Conservation (phyloP, 2,797 vertebrate species). For the Helostoma temminkii region DNA sequence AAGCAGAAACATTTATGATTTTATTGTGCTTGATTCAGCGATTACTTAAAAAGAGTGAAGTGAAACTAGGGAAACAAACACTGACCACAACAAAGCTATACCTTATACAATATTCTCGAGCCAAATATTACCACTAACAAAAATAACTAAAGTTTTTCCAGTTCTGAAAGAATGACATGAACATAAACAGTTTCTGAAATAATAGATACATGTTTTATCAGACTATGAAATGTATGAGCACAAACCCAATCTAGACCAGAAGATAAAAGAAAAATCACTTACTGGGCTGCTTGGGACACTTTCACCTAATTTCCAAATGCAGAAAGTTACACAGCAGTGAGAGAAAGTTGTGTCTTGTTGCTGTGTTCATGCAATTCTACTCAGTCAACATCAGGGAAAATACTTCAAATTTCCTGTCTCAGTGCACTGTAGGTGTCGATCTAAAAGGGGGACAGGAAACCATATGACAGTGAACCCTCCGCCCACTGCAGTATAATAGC, state of each 20-base stretch:
- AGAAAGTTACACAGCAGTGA: background rate
- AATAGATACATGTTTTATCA: background rate
- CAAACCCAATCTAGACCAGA: background rate
- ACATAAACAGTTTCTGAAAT: too few species aligned
- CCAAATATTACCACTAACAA: too few species aligned
- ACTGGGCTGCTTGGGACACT: slow-evolving; percentile 18
- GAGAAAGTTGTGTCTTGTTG: background rate
- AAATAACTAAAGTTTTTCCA: too few species aligned
- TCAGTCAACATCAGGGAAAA: background rate
- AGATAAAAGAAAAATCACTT: slow-evolving; percentile 9
- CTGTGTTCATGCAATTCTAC: background rate
- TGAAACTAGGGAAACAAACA: slow-evolving; percentile 11
- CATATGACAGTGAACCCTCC: background rate
- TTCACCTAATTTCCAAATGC: background rate
- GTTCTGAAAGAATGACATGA: too few species aligned
- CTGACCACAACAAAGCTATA: background rate
- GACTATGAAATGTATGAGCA: background rate
- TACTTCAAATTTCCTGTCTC: slow-evolving; percentile 55
- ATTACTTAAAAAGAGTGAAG: background rate
- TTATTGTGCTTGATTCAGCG: accelerated
- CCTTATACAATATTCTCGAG: background rate
- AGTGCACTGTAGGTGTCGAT: background rate
- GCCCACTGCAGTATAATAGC: background rate
- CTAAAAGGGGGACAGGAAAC: slow-evolving; percentile 28
- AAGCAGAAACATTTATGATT: background rate